A percentile compares a stretch with the other conserved stretches of the same genome.
Evolutionary conservation across 2,113 vertebrate genomes (phyloP).

Genomic region (Pipra filicauda): DNA sequence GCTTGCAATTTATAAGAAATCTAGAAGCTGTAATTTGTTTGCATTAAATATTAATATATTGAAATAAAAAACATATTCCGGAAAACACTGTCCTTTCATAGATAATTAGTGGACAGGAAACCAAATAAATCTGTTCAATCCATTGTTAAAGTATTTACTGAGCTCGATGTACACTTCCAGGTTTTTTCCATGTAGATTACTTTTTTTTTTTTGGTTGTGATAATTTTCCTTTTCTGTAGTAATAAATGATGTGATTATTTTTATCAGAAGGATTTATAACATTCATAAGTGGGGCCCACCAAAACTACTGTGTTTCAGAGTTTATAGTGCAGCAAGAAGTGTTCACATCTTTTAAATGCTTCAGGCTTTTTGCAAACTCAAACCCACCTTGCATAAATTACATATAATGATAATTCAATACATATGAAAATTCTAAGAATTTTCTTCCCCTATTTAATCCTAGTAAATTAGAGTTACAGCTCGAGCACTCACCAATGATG

Average conservation of each 20-base stretch:
- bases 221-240: background rate
- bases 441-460: background rate
- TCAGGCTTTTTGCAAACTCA: background rate
- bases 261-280: background rate
- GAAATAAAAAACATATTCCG: background rate
- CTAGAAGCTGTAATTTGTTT: slow-evolving; percentile 28
- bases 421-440: background rate
- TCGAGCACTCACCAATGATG: background rate
- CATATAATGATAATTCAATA: background rate
- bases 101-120: background rate
- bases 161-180: background rate
- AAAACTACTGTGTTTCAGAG: background rate
- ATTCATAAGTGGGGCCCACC: accelerated
- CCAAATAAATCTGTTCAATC: background rate
- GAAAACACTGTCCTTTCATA: slow-evolving; percentile 3
- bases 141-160: background rate
- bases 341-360: background rate
- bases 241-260: background rate
- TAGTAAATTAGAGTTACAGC: background rate
- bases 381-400: slow-evolving; percentile 16
- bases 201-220: background rate
- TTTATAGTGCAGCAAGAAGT: background rate
- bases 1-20: slow-evolving; percentile 25
- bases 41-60: slow-evolving; percentile 46
- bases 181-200: background rate